These are phyloP conservation scores for Atethmia centrago DNA, from an alignment of 2,888 invertebrate species.

Conservation along the genomic window DNA sequence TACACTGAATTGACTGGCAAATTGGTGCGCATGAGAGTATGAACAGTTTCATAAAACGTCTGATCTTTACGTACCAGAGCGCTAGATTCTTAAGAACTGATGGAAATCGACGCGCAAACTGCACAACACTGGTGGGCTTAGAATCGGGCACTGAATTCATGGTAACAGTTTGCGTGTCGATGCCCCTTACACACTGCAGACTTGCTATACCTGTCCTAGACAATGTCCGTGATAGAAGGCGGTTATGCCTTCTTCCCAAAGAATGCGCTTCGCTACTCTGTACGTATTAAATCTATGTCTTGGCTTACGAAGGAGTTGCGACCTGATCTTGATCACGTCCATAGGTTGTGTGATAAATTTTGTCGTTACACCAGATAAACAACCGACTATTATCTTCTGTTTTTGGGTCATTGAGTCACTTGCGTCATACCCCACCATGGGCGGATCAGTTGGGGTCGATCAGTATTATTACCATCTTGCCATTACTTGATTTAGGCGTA, in stretches of 20 bases:
- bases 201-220: slow-evolving; percentile 93
- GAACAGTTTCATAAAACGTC: neutral
- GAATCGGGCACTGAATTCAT: too few species aligned
- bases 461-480: neutral
- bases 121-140: neutral
- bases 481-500: neutral
- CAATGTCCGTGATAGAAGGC: slow-evolving; percentile 99
- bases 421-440: slow-evolving; percentile 82
- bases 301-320: slow-evolving; percentile 94
- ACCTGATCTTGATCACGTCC: slow-evolving; percentile 98
- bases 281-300: slow-evolving; percentile 73
- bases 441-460: neutral
- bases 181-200: neutral
- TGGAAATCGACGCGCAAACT: neutral
- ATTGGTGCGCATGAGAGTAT: neutral
- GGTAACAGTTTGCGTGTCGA: neutral
- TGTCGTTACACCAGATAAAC: slow-evolving; percentile 77
- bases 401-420: slow-evolving; percentile 75
- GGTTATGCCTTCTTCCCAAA: slow-evolving; percentile 94
- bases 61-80: neutral
- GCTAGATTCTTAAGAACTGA: neutral
- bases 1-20: neutral
- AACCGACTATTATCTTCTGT: slow-evolving; percentile 82
- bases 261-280: slow-evolving; percentile 93
- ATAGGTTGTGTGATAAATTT: slow-evolving; percentile 93